These are phyloP conservation scores for Jaculus jaculus DNA, from an alignment of 2,113 vertebrate genomes.

Conservation along the genomic window DNA sequence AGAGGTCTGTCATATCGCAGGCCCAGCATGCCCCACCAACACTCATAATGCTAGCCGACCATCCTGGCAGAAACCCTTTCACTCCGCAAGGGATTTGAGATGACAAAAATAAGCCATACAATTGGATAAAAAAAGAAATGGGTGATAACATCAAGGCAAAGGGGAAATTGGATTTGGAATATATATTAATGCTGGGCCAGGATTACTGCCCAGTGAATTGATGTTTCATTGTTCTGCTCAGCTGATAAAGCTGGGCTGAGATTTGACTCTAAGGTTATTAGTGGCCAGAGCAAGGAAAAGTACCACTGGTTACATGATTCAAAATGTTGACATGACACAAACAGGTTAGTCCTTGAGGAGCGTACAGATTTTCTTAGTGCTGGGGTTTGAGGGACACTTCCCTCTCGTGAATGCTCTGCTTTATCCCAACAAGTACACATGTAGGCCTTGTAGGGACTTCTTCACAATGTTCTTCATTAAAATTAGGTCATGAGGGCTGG, in stretches of 20 bases:
- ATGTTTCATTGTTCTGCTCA: neutral
- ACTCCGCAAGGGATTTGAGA: constrained; percentile 8
- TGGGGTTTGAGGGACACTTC: neutral
- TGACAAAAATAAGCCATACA: neutral
- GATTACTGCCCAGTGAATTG: neutral
- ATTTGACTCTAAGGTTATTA: neutral
- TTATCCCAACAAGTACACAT: neutral
- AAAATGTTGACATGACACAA: neutral
- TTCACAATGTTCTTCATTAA: neutral
- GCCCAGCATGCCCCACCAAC: neutral
- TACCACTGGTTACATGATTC: neutral
- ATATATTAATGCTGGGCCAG: neutral
- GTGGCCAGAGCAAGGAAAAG: neutral
- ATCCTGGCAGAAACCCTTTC: neutral
- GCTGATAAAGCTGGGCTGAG: neutral
- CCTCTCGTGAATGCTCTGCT: neutral
- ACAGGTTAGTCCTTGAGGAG: neutral
- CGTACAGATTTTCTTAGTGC: neutral
- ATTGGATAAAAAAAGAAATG: neutral
- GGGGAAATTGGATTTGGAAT: constrained; percentile 11
- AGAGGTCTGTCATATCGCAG: neutral
- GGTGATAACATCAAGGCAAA: constrained; percentile 18
- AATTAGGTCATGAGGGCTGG: neutral
- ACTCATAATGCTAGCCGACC: neutral
- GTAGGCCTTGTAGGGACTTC: neutral